Evolutionary conservation across 2,888 invertebrate species (phyloP).

Genomic region (Trissoscelio sp.): DNA sequence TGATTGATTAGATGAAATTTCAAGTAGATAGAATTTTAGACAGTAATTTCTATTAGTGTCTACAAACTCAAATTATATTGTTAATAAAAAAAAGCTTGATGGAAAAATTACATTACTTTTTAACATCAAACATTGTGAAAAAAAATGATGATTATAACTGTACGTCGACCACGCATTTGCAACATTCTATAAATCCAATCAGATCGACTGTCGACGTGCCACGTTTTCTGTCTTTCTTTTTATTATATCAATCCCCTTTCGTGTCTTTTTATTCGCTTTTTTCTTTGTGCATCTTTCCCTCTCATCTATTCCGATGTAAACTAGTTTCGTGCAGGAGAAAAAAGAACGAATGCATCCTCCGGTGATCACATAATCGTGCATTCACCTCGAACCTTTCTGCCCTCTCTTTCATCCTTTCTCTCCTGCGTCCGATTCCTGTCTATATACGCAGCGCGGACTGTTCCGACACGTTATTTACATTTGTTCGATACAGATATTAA

Average conservation of each 20-base stretch:
- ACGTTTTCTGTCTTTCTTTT: slow-evolving; percentile 66
- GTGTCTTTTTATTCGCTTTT: slow-evolving; percentile 59
- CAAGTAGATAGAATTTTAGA: not conserved
- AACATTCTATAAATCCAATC: slow-evolving; percentile 77
- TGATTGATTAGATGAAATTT: slow-evolving; percentile 30
- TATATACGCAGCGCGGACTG: slow-evolving; percentile 63
- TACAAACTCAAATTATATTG: no score
- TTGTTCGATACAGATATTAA: slow-evolving; percentile 70
- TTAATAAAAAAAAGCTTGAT: no score
- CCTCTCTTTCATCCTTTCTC: slow-evolving; percentile 69
- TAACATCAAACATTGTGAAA: not conserved
- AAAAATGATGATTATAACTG: slow-evolving; percentile 51
- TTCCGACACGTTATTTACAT: slow-evolving; percentile 70
- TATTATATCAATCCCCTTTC: slow-evolving; percentile 69
- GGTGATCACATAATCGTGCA: slow-evolving; percentile 82
- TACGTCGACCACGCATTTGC: slow-evolving; percentile 71
- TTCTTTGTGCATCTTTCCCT: slow-evolving; percentile 63
- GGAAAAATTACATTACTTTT: not conserved
- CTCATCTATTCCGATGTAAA: slow-evolving; percentile 75
- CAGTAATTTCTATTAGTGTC: no score
- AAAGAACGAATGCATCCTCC: slow-evolving; percentile 77
- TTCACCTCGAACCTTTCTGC: slow-evolving; percentile 77
- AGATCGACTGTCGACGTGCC: slow-evolving; percentile 77
- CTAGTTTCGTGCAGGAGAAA: slow-evolving; percentile 76
- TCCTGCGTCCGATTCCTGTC: slow-evolving; percentile 67